A percentile compares a stretch with the other conserved stretches of the same genome.
Conservation (phyloP, 2,888 invertebrate species). For the Drosophila picticornis region DNA sequence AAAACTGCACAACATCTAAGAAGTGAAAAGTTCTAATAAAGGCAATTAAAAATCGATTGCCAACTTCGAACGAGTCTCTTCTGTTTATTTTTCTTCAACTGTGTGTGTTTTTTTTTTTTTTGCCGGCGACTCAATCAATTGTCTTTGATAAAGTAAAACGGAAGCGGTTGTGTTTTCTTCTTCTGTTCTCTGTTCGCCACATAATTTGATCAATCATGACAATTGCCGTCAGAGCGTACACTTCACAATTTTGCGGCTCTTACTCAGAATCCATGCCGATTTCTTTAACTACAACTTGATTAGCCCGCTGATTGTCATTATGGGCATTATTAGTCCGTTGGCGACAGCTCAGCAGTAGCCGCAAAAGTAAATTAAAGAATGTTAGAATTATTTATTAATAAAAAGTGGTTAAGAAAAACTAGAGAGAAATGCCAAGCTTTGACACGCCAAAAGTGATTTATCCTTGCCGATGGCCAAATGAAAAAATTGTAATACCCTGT, state of each 20-base stretch:
- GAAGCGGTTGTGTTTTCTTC: conserved; percentile 72
- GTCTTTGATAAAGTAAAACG: conserved; percentile 76
- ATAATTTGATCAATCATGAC: conserved; percentile 67
- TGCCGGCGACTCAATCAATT: conserved; percentile 67
- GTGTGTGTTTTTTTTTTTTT: conserved; percentile 15
- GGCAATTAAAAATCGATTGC: conserved; percentile 33
- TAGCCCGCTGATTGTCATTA: conserved; percentile 65
- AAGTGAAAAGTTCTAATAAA: conserved; percentile 37
- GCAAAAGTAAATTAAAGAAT: conserved; percentile 74
- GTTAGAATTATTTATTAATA: conserved; percentile 47
- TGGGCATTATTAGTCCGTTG: conserved; percentile 56
- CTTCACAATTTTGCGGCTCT: conserved; percentile 51
- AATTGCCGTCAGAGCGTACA: conserved; percentile 50
- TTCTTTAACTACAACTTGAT: conserved; percentile 79
- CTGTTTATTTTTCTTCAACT: not conserved
- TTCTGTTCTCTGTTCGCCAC: conserved; percentile 30
- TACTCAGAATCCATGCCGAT: conserved; percentile 78
- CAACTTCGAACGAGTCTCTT: conserved; percentile 14
- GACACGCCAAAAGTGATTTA: not conserved
- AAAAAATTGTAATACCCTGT: not conserved
- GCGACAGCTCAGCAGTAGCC: conserved; percentile 56
- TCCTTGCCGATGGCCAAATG: not conserved
- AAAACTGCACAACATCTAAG: conserved; percentile 13
- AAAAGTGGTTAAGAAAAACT: conserved; percentile 48
- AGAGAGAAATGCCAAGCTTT: not conserved